Evolutionary conservation across 2,113 vertebrate genomes (phyloP).

Genomic region (Falco punctatus): DNA sequence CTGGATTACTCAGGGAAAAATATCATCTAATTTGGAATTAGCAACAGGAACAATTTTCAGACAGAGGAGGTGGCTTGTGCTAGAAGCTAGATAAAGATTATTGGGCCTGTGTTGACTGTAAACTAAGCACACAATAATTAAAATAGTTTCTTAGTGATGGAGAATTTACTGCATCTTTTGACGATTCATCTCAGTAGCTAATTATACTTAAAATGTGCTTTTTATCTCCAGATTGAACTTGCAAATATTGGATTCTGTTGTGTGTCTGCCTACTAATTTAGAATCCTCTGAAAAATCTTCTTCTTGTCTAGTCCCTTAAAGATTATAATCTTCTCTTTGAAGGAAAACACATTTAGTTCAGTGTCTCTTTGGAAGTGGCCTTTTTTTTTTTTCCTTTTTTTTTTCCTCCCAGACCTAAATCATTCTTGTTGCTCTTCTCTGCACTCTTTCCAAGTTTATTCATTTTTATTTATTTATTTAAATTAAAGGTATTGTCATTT

Average conservation of each 20-base stretch:
- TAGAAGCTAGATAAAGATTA: conserved; percentile 29
- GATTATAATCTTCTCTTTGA: conserved; percentile 61
- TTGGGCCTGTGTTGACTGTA: neutral
- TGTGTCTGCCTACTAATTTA: conserved; percentile 45
- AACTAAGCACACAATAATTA: conserved; percentile 11
- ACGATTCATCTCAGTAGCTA: conserved; percentile 20
- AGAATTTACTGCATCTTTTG: conserved; percentile 44
- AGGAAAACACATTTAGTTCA: conserved; percentile 1
- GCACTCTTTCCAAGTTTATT: conserved; percentile 40
- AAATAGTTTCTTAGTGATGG: conserved; percentile 38
- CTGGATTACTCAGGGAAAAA: conserved; percentile 2
- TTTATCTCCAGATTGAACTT: conserved; percentile 53
- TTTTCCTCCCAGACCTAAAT: neutral
- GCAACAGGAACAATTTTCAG: conserved; percentile 4
- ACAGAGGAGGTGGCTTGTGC: neutral
- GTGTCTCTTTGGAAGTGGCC: neutral
- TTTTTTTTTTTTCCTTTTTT: neutral
- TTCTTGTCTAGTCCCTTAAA: conserved; percentile 46
- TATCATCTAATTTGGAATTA: neutral
- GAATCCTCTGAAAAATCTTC: conserved; percentile 24
- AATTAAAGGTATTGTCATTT: neutral
- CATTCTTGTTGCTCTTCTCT: conserved; percentile 47
- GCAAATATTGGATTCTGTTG: conserved; percentile 45
- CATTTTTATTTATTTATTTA: conserved; percentile 12
- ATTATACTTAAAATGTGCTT: conserved; percentile 39